These are phyloP conservation scores for Otolemur garnettii DNA, from an alignment of 2,113 vertebrate genomes.

Conservation along the genomic window DNA sequence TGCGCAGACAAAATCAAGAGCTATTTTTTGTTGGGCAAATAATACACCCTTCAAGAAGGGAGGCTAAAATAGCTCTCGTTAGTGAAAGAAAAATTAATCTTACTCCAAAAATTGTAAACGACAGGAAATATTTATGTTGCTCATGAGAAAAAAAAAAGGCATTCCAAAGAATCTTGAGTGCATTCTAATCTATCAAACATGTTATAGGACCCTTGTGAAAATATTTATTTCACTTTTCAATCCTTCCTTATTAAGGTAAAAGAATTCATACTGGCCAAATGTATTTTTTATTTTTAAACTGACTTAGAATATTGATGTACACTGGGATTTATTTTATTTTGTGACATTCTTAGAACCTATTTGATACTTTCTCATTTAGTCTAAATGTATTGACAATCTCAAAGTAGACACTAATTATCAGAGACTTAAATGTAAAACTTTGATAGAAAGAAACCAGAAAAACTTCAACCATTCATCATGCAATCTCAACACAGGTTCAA, in stretches of 20 bases:
- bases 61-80: background rate
- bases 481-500: background rate
- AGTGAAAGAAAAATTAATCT: background rate
- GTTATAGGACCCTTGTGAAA: background rate
- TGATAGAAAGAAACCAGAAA: background rate
- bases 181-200: background rate
- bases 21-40: background rate
- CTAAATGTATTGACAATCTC: background rate
- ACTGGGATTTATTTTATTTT: background rate
- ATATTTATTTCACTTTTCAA: background rate
- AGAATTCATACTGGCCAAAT: background rate
- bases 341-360: background rate
- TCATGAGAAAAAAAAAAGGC: background rate
- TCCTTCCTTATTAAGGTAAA: constrained; percentile 24
- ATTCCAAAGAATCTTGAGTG: background rate
- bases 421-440: background rate
- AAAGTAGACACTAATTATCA: constrained; percentile 43
- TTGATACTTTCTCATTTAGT: background rate
- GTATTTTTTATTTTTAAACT: background rate
- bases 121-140: background rate
- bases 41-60: background rate
- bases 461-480: background rate
- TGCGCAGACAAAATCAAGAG: background rate
- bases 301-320: background rate
- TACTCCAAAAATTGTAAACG: constrained; percentile 7